Evolutionary conservation across 2,797 vertebrate species (phyloP).

Genomic region (Trematomus bernacchii): DNA sequence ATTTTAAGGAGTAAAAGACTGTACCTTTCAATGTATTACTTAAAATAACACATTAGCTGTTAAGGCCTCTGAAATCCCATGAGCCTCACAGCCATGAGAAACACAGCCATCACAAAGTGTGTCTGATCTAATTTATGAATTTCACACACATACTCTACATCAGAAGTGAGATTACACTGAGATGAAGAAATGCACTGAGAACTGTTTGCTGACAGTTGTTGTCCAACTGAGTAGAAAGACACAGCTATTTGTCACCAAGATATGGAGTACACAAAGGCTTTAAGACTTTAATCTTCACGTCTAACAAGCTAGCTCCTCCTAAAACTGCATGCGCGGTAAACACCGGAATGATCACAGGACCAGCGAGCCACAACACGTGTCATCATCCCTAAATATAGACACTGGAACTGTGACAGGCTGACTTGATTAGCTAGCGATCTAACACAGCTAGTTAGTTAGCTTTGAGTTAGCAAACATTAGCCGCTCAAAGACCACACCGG

Average conservation of each 20-base stretch:
- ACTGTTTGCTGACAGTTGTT: background rate
- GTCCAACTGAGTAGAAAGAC: background rate
- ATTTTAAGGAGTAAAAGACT: background rate
- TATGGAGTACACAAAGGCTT: slow-evolving; percentile 68
- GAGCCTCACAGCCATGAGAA: background rate
- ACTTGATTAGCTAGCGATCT: slow-evolving; percentile 24
- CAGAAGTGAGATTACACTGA: background rate
- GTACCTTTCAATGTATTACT: background rate
- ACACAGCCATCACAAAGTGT: background rate
- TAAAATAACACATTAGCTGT: background rate
- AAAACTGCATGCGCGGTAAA: slow-evolving; percentile 35
- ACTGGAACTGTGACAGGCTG: background rate
- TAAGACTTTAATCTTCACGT: slow-evolving; percentile 83
- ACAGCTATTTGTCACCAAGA: background rate
- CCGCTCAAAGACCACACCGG: background rate
- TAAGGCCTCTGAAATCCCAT: slow-evolving; percentile 4
- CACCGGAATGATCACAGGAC: slow-evolving; percentile 26
- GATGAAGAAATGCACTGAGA: background rate
- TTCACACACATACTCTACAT: slow-evolving; percentile 7
- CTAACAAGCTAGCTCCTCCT: slow-evolving; percentile 41
- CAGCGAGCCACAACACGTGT: slow-evolving; percentile 23
- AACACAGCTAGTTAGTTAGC: slow-evolving; percentile 16
- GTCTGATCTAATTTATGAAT: slow-evolving; percentile 4
- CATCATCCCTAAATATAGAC: slow-evolving; percentile 47
- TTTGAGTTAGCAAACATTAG: slow-evolving; percentile 17